Conservation (phyloP, 2,888 invertebrate species). For the Rhyacophila evoluta region DNA sequence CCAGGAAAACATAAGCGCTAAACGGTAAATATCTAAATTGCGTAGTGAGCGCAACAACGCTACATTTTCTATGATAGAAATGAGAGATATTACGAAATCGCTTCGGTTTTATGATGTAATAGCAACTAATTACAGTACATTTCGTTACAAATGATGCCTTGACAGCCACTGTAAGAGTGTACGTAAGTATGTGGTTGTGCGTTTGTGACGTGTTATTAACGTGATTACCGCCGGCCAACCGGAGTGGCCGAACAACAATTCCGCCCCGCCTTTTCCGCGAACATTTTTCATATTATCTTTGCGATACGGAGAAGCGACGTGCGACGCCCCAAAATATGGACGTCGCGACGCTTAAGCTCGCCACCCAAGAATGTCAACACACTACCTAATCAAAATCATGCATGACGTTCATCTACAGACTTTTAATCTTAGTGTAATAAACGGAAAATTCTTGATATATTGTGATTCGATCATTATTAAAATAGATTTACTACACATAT, state of each 20-base stretch:
- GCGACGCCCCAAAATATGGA: background rate
- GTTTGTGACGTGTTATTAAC: constrained; percentile 23
- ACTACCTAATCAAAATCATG: too few species aligned
- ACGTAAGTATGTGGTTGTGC: background rate
- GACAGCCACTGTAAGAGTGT: background rate
- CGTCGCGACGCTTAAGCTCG: background rate
- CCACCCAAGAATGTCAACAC: background rate
- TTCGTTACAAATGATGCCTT: background rate
- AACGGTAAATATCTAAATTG: too few species aligned
- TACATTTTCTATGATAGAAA: background rate
- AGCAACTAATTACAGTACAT: background rate
- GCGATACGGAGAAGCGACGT: background rate
- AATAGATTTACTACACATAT: too few species aligned
- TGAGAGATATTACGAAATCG: background rate
- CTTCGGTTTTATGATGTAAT: background rate
- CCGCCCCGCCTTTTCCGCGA: constrained; percentile 28
- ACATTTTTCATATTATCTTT: constrained; percentile 17
- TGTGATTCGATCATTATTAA: too few species aligned
- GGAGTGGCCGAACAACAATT: background rate
- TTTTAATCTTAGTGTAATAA: too few species aligned
- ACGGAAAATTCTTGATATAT: too few species aligned
- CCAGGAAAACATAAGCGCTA: too few species aligned
- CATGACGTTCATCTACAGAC: too few species aligned
- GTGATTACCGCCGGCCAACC: constrained; percentile 13
- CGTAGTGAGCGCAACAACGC: background rate